A percentile compares a stretch with the other conserved stretches of the same genome.
phyloP scores from a whole-genome alignment of 2,113 vertebrate species.

The Saguinus imperator region DNA sequence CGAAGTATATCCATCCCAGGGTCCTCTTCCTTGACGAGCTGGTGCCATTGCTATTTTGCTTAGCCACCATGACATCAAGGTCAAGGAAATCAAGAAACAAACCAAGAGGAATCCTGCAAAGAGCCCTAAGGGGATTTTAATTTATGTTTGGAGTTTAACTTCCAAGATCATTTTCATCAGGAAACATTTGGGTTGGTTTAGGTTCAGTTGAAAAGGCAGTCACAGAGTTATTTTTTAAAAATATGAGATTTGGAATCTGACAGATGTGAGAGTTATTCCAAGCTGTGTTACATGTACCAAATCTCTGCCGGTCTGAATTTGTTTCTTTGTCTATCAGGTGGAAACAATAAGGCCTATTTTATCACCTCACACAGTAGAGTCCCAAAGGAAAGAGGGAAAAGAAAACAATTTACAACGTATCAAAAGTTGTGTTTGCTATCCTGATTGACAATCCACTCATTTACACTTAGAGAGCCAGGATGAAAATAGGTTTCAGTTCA shows the following conservation, averaged over 20 bases:
- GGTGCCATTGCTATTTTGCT: background rate
- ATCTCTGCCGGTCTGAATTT: background rate
- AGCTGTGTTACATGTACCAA: background rate
- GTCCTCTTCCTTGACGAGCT: background rate
- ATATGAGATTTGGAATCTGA: background rate
- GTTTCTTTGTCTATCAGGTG: background rate
- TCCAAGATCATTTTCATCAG: background rate
- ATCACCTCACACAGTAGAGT: background rate
- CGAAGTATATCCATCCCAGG: background rate
- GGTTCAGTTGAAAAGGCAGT: background rate
- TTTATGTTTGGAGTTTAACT: background rate
- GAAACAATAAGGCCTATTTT: background rate
- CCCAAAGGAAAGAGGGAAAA: background rate
- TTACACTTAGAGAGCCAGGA: background rate
- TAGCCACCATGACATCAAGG: background rate
- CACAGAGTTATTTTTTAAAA: background rate
- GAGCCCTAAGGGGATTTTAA: background rate
- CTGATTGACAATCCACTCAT: background rate
- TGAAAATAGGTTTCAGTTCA: background rate
- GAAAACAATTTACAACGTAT: background rate
- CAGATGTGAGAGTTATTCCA: background rate
- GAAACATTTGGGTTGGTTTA: background rate
- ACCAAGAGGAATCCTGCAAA: background rate
- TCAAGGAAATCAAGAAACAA: background rate
- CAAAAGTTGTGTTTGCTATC: background rate